Evolutionary conservation across 2,888 invertebrate species (phyloP), one percentile per base, ranked within the genome.

Genomic region (Pammene aurita): DNA sequence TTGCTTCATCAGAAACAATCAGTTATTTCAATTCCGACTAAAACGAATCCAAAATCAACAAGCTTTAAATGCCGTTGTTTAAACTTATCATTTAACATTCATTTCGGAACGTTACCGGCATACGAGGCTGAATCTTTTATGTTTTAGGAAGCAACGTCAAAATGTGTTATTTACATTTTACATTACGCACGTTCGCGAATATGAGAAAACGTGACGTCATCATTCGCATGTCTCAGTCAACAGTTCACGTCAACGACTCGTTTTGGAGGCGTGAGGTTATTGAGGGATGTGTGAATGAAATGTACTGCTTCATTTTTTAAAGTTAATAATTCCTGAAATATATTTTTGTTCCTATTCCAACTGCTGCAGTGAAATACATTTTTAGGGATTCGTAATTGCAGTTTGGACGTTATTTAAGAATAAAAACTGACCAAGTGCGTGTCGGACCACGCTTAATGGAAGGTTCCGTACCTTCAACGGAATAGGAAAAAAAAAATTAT

Each of bases 151-250:
- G 44, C 44, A 1, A 35, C 34, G 63, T 63, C 63, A 64, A 64
- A 61, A 64, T 46, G 57, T 64, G 52, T 68, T 68, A 63, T 68
- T 68, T 54, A 68, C 68, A 63, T 64, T 68, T 68, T 54, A 68
- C 68, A 63, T 64, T 11, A n/a, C 18, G 9, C 63, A 64, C 68
- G 68, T 68, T 44, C 50, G 14, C 13, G 50, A 14, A 56, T 62
- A 68, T 57, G 63, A 57, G 67, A 42, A 54, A 44, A 68, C 68
- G 68, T 68, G 68, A 68, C 63, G 68, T 64, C 68, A 68, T 64
- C 63, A 58, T 7, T 52, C 52, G 60, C 57, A 50, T 50, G 57
- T 18, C 60, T 16, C n/a, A 35, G 41, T 63, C 38, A n/a, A 50
- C 2, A 16, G 13, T 61, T 38, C 16, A 48, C 48, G 35, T 18